Evolutionary conservation across 2,113 vertebrate genomes (phyloP).

Genomic region (Stictonetta naevosa): DNA sequence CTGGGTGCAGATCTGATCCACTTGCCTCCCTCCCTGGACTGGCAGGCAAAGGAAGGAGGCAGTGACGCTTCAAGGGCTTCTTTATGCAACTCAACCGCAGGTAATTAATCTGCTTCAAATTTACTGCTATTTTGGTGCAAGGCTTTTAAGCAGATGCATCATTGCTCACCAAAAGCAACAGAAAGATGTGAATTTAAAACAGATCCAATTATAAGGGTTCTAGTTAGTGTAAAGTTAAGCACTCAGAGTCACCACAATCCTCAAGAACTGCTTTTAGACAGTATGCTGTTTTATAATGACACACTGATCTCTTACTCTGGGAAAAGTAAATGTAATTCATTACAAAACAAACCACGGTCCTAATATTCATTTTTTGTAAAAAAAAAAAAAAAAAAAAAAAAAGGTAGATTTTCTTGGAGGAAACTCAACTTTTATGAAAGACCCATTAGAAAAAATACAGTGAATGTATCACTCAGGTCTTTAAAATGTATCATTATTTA

Average conservation of each 20-base stretch:
- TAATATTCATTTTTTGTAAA: neutral
- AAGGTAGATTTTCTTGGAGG: neutral
- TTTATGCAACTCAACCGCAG: neutral
- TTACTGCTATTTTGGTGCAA: neutral
- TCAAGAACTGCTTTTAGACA: neutral
- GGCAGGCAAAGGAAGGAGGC: neutral
- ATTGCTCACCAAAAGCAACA: neutral
- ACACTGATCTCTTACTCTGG: neutral
- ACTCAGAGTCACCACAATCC: neutral
- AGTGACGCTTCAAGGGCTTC: neutral
- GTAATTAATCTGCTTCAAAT: neutral
- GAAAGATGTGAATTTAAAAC: neutral
- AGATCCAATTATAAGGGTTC: neutral
- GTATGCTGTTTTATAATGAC: neutral
- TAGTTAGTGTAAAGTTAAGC: neutral
- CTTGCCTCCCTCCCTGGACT: neutral
- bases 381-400: neutral
- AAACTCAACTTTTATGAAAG: conserved; percentile 12
- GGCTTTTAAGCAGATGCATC: neutral
- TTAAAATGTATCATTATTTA: conserved; percentile 12
- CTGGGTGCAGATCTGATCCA: neutral
- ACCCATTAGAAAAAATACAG: conserved; percentile 14
- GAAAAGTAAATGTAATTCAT: neutral
- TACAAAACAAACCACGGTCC: conserved; percentile 18
- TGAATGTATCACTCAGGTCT: neutral